Evolutionary conservation across 2,888 invertebrate species (phyloP).

Genomic region (Drosophila tripunctata): DNA sequence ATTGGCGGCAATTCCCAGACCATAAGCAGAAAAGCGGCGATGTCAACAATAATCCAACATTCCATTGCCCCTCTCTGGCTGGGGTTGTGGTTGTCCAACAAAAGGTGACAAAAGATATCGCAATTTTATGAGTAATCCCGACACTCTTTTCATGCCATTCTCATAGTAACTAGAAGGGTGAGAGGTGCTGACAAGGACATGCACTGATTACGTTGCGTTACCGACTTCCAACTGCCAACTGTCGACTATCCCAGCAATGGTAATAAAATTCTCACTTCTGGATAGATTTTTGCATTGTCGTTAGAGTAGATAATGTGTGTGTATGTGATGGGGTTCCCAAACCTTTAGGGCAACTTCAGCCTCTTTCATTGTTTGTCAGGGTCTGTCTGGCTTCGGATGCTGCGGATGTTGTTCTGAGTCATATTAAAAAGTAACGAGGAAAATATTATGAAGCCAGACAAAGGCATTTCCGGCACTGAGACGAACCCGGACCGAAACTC

Average conservation of each 20-base stretch:
- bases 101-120: constrained; percentile 82
- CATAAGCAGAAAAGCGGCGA: constrained; percentile 1
- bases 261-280: constrained; percentile 74
- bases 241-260: constrained; percentile 40
- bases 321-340: constrained; percentile 15
- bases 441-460: constrained; percentile 79
- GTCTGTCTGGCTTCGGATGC: constrained; percentile 53
- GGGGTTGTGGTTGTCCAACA: constrained; percentile 42
- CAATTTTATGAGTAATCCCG: constrained; percentile 79
- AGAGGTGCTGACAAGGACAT: constrained; percentile 55
- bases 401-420: constrained; percentile 74
- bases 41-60: constrained; percentile 49
- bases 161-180: constrained; percentile 2
- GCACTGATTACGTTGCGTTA: constrained; percentile 62
- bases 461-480: constrained; percentile 71
- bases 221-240: not conserved
- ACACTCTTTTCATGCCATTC: constrained; percentile 57
- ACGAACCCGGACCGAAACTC: constrained; percentile 24
- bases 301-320: constrained; percentile 62
- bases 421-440: constrained; percentile 79
- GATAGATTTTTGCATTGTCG: constrained; percentile 76
- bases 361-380: constrained; percentile 50
- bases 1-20: constrained; percentile 19
- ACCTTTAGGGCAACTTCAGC: constrained; percentile 10
- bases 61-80: constrained; percentile 14